A percentile compares a stretch with the other conserved stretches of the same genome.
Conservation (phyloP, 53 echinoderm and acorn worm genomes). For the Echinarachnius parma region DNA sequence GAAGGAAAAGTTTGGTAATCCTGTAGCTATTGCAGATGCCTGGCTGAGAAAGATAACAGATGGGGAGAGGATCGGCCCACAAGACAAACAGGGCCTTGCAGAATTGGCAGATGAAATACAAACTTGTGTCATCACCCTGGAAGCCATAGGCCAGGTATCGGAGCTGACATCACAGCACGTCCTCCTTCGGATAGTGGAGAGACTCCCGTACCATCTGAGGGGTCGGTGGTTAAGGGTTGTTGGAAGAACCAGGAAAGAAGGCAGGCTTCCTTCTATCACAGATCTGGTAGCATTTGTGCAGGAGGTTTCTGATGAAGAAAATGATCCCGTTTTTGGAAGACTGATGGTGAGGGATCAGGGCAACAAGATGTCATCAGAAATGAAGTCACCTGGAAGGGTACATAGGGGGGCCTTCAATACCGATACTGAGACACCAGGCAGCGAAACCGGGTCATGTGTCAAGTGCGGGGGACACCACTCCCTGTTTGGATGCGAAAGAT, state of each 20-base stretch:
- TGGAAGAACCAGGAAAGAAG: slow-evolving; percentile 1
- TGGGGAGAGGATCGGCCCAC: slow-evolving; percentile 6
- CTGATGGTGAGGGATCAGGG: slow-evolving; percentile 4
- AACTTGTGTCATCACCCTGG: slow-evolving; percentile 28
- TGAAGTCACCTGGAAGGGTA: background rate
- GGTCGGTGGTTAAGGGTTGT: slow-evolving; percentile 39
- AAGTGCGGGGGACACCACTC: slow-evolving; percentile 24
- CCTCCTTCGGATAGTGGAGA: slow-evolving; percentile 23
- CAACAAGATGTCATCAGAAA: background rate
- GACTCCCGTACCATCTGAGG: slow-evolving; percentile 33
- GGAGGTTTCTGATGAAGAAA: slow-evolving; percentile 30
- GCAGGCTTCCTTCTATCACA: slow-evolving; percentile 19
- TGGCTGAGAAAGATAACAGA: slow-evolving; percentile 58
- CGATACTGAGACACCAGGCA: background rate
- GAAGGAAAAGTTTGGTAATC: slow-evolving; percentile 46
- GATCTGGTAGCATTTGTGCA: slow-evolving; percentile 39
- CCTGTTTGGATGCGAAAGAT: slow-evolving; percentile 41
- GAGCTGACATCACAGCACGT: slow-evolving; percentile 37
- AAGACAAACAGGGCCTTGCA: slow-evolving; percentile 31
- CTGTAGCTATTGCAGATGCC: slow-evolving; percentile 44
- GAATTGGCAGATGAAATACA: slow-evolving; percentile 43
- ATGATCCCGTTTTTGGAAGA: slow-evolving; percentile 41
- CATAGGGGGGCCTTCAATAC: background rate
- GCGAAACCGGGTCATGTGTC: background rate
- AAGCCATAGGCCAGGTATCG: slow-evolving; percentile 25